These are phyloP conservation scores for Paelopatides confundens DNA, from an alignment of 53 echinoderm and acorn worm genomes.

Conservation along the genomic window DNA sequence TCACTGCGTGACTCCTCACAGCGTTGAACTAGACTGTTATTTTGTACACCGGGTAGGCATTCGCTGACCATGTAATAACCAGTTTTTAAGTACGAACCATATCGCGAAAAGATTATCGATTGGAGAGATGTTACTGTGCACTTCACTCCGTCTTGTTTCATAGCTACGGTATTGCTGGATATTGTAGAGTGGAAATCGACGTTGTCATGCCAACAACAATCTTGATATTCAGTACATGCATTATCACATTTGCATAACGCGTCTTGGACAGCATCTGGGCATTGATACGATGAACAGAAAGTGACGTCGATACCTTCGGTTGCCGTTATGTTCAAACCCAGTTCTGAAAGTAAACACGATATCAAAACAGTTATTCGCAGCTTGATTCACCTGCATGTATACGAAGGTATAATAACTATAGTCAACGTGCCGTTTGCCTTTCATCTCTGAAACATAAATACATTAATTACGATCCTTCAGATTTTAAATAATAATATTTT, in stretches of 20 bases:
- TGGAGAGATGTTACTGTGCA: neutral
- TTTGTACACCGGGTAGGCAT: neutral
- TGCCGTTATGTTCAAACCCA: no score
- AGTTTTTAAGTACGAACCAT: neutral
- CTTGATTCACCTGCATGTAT: no score
- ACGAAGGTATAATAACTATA: no score
- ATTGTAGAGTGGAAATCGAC: neutral
- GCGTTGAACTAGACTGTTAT: neutral
- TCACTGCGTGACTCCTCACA: neutral
- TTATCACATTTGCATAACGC: neutral
- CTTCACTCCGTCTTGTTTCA: neutral
- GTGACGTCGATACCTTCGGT: no score
- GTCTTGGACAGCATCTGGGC: no score
- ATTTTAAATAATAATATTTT: no score
- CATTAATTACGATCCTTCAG: no score
- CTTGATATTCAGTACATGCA: neutral
- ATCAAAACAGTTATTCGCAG: no score
- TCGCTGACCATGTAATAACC: neutral
- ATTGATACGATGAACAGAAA: no score
- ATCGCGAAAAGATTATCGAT: neutral
- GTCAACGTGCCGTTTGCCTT: no score
- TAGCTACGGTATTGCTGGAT: neutral
- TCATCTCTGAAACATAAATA: no score
- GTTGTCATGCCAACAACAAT: neutral
- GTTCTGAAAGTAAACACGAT: no score